phyloP scores from a whole-genome alignment of 2,888 invertebrate genomes.

The Sialis fuliginosa region DNA sequence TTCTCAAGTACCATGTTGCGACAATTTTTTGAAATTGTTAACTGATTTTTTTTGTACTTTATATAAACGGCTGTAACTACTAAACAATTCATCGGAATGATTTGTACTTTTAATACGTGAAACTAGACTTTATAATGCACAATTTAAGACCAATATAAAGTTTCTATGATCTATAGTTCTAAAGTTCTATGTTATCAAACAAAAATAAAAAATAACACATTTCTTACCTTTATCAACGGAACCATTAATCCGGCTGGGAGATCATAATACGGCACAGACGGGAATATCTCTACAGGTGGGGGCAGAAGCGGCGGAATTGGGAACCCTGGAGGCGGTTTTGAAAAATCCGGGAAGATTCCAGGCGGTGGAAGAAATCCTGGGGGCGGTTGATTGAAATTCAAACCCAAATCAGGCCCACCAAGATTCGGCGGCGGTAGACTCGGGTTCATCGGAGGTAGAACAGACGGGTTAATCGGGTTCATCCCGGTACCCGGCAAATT shows the following conservation, averaged over 20 bases:
- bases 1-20: too few relatives aligned
- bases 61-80: too few relatives aligned
- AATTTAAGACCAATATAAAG: too few relatives aligned
- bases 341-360: constrained; percentile 57
- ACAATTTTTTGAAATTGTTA: too few relatives aligned
- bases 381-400: constrained; percentile 34
- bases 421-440: constrained; percentile 23
- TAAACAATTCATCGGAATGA: too few relatives aligned
- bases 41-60: too few relatives aligned
- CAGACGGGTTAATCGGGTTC: constrained; percentile 6
- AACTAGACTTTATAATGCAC: too few relatives aligned
- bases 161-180: too few relatives aligned
- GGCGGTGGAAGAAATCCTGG: constrained; percentile 32
- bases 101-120: too few relatives aligned
- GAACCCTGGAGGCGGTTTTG: constrained; percentile 76
- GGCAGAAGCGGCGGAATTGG: constrained; percentile 18
- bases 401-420: constrained; percentile 14
- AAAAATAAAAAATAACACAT: background rate
- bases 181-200: too few relatives aligned
- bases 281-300: constrained; percentile 48
- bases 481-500: too few relatives aligned
- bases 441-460: constrained; percentile 18
- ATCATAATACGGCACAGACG: constrained; percentile 89
- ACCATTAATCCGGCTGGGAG: constrained; percentile 96
- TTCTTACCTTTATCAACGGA: constrained; percentile 71